Conservation (phyloP, 2,888 invertebrate species). For the Drosophila demipolita region DNA sequence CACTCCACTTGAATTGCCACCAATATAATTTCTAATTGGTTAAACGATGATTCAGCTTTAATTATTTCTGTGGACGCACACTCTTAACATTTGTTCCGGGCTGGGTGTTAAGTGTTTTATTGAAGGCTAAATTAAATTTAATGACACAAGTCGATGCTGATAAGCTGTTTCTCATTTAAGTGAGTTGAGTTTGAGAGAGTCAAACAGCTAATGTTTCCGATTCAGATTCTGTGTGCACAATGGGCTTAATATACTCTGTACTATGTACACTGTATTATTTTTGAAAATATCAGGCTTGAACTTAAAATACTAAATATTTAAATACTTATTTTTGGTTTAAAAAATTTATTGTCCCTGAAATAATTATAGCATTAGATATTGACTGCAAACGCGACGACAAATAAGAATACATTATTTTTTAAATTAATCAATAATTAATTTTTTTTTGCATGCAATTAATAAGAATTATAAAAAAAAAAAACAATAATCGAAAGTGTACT, state of each 20-base stretch:
- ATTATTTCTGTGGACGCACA: constrained; percentile 50
- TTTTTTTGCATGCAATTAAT: no score
- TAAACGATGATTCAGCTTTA: constrained; percentile 65
- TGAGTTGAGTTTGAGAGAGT: constrained; percentile 1
- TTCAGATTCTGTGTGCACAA: constrained; percentile 10
- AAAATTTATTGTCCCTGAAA: neutral
- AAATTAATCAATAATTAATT: no score
- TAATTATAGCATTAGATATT: no score
- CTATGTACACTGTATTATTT: neutral
- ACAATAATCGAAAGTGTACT: no score
- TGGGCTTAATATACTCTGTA: neutral
- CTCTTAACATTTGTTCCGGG: constrained; percentile 18
- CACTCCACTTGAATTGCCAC: constrained; percentile 36
- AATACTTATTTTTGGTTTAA: neutral
- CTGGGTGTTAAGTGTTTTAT: constrained; percentile 42
- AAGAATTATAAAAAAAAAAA: no score
- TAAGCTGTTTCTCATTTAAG: constrained; percentile 13
- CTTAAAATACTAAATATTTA: neutral
- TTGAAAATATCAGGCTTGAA: neutral
- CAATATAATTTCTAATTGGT: constrained; percentile 37
- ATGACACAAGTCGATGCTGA: constrained; percentile 31
- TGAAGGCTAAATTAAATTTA: constrained; percentile 73
- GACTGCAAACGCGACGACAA: no score
- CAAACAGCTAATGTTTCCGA: constrained; percentile 12
- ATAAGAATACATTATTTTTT: no score